Base-by-base conservation (phyloP, 1,140 invertebrate species). In the Drosophila truncata region DNA sequence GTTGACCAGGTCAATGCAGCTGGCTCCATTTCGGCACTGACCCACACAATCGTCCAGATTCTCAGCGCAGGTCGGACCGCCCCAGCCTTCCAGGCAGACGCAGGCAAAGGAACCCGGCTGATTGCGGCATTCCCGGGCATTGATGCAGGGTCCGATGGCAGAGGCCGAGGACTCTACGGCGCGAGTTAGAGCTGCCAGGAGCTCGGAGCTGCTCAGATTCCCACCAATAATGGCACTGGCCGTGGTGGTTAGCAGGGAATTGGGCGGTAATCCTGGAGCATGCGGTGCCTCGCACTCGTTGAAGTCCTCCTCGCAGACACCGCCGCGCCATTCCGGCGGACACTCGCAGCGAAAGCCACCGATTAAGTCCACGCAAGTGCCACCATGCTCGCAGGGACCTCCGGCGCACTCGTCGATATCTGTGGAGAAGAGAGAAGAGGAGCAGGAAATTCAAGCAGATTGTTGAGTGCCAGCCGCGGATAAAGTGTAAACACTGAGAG, bases 11-110 rank as follows among this genome's bases (percentile, higher is more conserved):
- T 98, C 97, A 49, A 95, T 80, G 91, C 97, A 98, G 29, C 94
- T 93, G 27, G 95, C 97, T 20, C 95, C 96, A 93, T 98, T 96
- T 46, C 94, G 87, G 92, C 97, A 98, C 4, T 98, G 97, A 4
- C 96, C 96, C 10, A 95, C 94, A 93, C 98, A 99, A 92, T 97
- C 97, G 92, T 98, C 95, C 90, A 98, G 97, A 93, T 98, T 97
- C 82, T 96, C 95, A 79, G 97, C 96, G 93, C 98, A 99, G 78
- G 97, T 96, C 92, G 96, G 96, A 20, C 95, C 97, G 9, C 95
- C 96, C 97, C 98, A 99, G 25, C 98, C 97, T 54, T 96, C 95
- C 41, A 95, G 94, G 93, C 97, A 96, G 77, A 95, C 93, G 93
- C 97, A 99, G 82, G 95, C 94, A 93, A 98, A 98, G 60, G 97